Conservation (phyloP, 2,888 invertebrate genomes). For the Tipula helvola region DNA sequence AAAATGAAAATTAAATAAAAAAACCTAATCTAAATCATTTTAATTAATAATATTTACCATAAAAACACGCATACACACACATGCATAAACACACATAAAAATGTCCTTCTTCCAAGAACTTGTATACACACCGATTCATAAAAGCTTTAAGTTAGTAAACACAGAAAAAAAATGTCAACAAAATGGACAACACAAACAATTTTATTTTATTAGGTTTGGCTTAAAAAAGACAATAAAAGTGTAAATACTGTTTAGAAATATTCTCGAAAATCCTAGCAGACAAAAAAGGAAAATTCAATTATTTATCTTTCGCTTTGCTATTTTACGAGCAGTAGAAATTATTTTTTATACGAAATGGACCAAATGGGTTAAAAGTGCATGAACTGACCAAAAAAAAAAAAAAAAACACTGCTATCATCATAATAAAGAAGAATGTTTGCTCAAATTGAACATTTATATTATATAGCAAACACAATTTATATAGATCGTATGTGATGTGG, state of each 20-base stretch:
- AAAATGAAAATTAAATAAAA: neutral
- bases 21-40: neutral
- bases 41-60: neutral
- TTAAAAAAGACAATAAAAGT: neutral
- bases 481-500: neutral
- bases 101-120: neutral
- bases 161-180: neutral
- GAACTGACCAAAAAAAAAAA: neutral
- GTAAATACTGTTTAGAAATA: neutral
- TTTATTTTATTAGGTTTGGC: neutral
- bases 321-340: neutral
- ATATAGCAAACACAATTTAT: neutral
- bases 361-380: slow-evolving; percentile 4
- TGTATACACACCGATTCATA: neutral
- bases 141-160: neutral
- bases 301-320: neutral
- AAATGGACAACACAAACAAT: neutral
- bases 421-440: neutral
- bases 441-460: neutral
- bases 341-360: neutral
- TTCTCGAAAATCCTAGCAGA: neutral
- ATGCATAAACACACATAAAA: neutral
- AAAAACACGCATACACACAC: neutral
- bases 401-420: neutral
- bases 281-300: neutral